Evolutionary conservation across 2,888 invertebrate genomes (phyloP).

Genomic region (Bellardia bayeri): DNA sequence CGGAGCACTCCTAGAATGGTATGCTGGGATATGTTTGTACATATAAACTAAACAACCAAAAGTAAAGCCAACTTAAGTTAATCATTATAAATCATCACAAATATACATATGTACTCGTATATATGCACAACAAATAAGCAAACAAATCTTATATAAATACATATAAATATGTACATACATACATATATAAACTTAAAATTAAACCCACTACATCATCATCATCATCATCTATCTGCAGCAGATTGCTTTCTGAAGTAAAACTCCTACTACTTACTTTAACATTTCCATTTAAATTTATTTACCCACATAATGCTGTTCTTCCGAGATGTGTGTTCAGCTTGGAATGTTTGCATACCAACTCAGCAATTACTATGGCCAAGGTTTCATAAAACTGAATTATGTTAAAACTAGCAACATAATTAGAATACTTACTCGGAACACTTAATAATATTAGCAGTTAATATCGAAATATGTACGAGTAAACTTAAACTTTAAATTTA

Average conservation of each 20-base stretch:
- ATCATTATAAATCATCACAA: slow-evolving; percentile 61
- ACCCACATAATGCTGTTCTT: neutral
- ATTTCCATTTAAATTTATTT: neutral
- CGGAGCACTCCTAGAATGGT: too few relatives aligned
- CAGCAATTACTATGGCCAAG: too few relatives aligned
- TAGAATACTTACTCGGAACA: too few relatives aligned
- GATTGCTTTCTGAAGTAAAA: neutral
- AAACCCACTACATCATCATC: slow-evolving; percentile 4
- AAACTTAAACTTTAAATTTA: too few relatives aligned
- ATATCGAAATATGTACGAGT: too few relatives aligned
- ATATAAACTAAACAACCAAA: neutral
- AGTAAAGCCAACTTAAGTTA: slow-evolving; percentile 35
- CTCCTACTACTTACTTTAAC: neutral
- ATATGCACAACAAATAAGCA: neutral
- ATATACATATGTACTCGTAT: too few relatives aligned
- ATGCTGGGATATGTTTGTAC: too few relatives aligned
- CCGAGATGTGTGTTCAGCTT: neutral
- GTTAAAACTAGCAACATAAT: too few relatives aligned
- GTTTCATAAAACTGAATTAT: too few relatives aligned
- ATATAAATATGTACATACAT: neutral
- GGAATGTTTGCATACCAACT: neutral
- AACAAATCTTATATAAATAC: neutral
- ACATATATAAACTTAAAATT: neutral
- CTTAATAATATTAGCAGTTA: too few relatives aligned
- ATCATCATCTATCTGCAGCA: neutral